Evolutionary conservation across 2,113 vertebrate species (phyloP).

Genomic region (Oreochromis niloticus): DNA sequence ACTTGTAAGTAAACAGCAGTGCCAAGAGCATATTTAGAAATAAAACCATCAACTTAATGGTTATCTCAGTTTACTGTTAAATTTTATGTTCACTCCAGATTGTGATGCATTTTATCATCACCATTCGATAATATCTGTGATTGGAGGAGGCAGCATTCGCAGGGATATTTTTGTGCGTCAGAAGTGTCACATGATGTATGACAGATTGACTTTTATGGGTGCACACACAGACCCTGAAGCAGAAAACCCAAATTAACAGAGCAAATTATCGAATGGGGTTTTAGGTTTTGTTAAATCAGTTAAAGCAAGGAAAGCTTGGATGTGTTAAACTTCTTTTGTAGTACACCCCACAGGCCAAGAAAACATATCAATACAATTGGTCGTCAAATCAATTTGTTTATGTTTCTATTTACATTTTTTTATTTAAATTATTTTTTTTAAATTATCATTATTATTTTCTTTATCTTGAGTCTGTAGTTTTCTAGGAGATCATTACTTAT

Average conservation of each 20-base stretch:
- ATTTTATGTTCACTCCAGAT: background rate
- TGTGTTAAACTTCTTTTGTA: background rate
- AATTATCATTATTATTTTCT: background rate
- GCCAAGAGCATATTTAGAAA: background rate
- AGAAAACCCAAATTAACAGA: background rate
- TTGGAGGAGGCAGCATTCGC: background rate
- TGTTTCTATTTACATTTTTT: background rate
- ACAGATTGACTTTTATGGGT: background rate
- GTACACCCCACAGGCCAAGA: background rate
- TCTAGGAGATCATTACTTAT: background rate
- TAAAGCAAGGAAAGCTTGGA: background rate
- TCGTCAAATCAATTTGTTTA: background rate
- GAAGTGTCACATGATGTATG: background rate
- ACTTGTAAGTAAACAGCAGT: background rate
- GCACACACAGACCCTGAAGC: background rate
- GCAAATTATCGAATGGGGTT: background rate
- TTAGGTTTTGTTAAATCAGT: background rate
- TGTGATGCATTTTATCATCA: background rate
- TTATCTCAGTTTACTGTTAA: background rate
- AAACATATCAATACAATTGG: background rate
- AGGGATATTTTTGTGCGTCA: background rate
- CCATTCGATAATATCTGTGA: background rate
- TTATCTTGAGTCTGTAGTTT: background rate
- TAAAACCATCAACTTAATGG: background rate
- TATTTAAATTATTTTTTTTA: background rate